Percentiles rank a stretch among this genome's conserved stretches.
Evolutionary conservation across 2,113 vertebrate species (phyloP).

Genomic region (Glareola pratincola): DNA sequence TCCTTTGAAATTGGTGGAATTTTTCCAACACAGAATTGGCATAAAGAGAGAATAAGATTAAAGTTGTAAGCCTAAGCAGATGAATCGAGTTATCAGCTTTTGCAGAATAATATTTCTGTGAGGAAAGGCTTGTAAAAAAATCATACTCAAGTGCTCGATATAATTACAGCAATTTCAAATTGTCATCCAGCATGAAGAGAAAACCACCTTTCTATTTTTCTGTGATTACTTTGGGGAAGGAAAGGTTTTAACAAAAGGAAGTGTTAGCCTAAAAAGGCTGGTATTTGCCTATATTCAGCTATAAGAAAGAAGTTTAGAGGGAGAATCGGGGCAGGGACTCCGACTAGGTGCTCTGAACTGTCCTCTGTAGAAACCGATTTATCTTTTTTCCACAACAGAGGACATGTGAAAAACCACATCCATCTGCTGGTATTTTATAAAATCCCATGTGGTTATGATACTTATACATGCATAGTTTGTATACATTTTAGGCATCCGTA

Average conservation of each 20-base stretch:
- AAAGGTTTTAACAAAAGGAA: neutral
- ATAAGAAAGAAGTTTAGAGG: neutral
- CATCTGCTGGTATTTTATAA: neutral
- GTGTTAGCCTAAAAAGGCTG: neutral
- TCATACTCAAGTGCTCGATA: neutral
- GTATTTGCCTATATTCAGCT: neutral
- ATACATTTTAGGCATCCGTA: neutral
- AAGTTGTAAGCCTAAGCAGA: constrained; percentile 18
- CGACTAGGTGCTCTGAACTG: neutral
- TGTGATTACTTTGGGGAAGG: neutral
- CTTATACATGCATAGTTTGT: neutral
- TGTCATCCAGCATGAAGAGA: neutral
- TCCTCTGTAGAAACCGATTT: neutral
- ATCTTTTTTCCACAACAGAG: neutral
- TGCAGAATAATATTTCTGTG: constrained; percentile 28
- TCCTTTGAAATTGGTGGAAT: neutral
- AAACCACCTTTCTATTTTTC: constrained; percentile 3
- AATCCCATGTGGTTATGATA: neutral
- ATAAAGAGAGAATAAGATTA: constrained; percentile 2
- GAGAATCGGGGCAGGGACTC: neutral
- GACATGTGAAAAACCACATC: neutral
- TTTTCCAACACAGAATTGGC: neutral
- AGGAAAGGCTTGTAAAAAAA: constrained; percentile 35
- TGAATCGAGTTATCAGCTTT: constrained; percentile 25
- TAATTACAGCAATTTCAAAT: constrained; percentile 2